Percentiles rank a stretch among this genome's conserved stretches.
Conservation (phyloP, 2,113 vertebrate genomes). For the Gambusia holbrooki region DNA sequence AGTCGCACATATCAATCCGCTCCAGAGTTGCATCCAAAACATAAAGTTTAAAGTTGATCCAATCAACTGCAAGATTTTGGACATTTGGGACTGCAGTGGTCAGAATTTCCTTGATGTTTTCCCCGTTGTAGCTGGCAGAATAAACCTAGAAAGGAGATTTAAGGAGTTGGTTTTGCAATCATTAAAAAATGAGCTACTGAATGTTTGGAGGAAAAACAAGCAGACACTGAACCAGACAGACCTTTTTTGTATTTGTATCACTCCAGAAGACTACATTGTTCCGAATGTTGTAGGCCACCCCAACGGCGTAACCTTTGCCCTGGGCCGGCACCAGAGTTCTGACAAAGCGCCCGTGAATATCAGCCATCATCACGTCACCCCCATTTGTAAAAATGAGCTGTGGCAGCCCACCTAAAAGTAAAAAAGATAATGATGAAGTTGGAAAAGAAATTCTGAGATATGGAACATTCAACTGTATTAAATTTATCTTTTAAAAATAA, state of each 20-base stretch:
- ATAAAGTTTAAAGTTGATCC: slow-evolving; percentile 81
- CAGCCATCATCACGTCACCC: slow-evolving; percentile 76
- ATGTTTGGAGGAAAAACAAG: background rate
- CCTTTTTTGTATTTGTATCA: slow-evolving; percentile 75
- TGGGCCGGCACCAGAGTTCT: slow-evolving; percentile 71
- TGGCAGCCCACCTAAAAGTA: slow-evolving; percentile 67
- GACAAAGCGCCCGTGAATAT: slow-evolving; percentile 74
- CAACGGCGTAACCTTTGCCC: slow-evolving; percentile 71
- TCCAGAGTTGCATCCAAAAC: slow-evolving; percentile 75
- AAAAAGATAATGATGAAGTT: background rate
- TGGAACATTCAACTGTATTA: background rate
- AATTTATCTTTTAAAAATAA: background rate
- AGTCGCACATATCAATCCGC: slow-evolving; percentile 77
- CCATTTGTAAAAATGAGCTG: slow-evolving; percentile 80
- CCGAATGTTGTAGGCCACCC: slow-evolving; percentile 68
- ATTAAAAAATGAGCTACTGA: background rate
- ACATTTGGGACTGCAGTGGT: slow-evolving; percentile 62
- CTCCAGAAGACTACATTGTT: slow-evolving; percentile 76
- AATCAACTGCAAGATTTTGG: slow-evolving; percentile 80
- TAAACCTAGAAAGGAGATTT: slow-evolving; percentile 65
- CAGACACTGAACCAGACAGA: slow-evolving; percentile 29
- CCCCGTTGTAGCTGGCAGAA: slow-evolving; percentile 70
- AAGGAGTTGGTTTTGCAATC: background rate
- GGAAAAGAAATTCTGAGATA: background rate
- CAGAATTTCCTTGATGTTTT: slow-evolving; percentile 69